phyloP scores from a whole-genome alignment of 2,888 invertebrate species.

The Eristalinus sepulchralis region DNA sequence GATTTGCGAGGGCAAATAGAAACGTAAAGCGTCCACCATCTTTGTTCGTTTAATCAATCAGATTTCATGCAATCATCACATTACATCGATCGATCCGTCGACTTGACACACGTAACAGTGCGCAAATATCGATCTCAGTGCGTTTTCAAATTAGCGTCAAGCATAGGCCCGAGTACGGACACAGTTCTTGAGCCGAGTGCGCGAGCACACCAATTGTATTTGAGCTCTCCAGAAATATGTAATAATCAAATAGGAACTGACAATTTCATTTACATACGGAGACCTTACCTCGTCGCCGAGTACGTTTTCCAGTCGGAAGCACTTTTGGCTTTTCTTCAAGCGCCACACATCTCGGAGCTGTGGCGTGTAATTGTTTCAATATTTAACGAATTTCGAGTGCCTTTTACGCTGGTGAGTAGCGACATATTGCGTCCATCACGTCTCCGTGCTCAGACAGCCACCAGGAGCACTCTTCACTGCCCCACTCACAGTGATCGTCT shows the following conservation, averaged over 20 bases:
- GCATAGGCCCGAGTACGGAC: not conserved
- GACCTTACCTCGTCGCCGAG: slow-evolving; percentile 22
- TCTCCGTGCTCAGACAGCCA: slow-evolving; percentile 3
- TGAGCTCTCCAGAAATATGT: slow-evolving; percentile 2
- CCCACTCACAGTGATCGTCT: slow-evolving; percentile 25
- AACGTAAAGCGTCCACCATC: slow-evolving; percentile 3
- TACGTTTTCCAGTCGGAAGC: not conserved
- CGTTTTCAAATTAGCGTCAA: not conserved
- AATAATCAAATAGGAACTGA: slow-evolving; percentile 24
- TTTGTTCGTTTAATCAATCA: not conserved
- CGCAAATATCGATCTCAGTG: not conserved
- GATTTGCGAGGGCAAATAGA: not conserved
- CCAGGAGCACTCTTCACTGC: slow-evolving; percentile 44
- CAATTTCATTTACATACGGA: slow-evolving; percentile 35
- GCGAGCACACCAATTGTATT: not conserved
- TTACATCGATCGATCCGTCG: not conserved
- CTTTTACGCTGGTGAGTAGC: not conserved
- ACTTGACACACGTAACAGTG: not conserved
- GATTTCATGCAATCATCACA: not conserved
- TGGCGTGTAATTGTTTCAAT: slow-evolving; percentile 22
- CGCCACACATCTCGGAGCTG: not conserved
- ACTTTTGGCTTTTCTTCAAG: not conserved
- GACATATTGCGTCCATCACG: slow-evolving; percentile 16
- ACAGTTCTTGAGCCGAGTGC: not conserved
- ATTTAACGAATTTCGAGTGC: slow-evolving; percentile 20